A percentile compares a stretch with the other conserved stretches of the same genome.
Conservation (phyloP, 2,113 vertebrate genomes). For the Gnathonemus longibarbis region DNA sequence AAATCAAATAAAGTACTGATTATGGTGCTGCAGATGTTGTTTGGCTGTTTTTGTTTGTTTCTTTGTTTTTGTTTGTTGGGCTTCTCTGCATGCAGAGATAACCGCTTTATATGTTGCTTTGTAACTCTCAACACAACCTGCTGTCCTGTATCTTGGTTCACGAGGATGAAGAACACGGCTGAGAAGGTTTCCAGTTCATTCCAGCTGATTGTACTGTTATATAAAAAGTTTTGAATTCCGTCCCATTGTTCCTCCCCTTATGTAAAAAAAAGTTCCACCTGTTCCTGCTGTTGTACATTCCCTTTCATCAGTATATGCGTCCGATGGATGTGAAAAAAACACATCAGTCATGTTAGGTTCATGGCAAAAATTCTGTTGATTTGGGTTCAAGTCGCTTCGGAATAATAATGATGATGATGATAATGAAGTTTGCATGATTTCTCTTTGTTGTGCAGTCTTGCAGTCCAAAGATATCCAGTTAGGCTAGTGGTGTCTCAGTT, state of each 20-base stretch:
- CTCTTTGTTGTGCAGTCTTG: neutral
- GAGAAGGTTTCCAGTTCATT: neutral
- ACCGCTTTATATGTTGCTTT: neutral
- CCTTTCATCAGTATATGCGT: neutral
- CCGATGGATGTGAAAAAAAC: neutral
- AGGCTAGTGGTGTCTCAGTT: neutral
- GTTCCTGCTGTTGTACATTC: neutral
- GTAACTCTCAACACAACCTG: neutral
- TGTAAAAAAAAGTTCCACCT: neutral
- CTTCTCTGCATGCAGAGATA: too few relatives aligned
- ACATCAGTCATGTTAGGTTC: neutral
- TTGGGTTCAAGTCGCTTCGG: neutral
- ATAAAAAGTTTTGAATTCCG: neutral
- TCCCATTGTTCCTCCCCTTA: neutral
- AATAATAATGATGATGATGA: neutral
- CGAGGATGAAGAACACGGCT: neutral
- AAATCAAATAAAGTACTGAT: constrained; percentile 6
- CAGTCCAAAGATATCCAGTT: neutral
- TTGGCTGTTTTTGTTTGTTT: neutral
- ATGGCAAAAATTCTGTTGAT: neutral
- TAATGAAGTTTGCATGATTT: neutral
- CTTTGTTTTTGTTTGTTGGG: neutral
- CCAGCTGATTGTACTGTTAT: neutral
- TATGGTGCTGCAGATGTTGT: neutral
- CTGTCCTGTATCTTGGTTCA: neutral